A percentile compares a stretch with the other conserved stretches of the same genome.
Conservation (phyloP, 2,797 vertebrate genomes). For the Catharus ustulatus region DNA sequence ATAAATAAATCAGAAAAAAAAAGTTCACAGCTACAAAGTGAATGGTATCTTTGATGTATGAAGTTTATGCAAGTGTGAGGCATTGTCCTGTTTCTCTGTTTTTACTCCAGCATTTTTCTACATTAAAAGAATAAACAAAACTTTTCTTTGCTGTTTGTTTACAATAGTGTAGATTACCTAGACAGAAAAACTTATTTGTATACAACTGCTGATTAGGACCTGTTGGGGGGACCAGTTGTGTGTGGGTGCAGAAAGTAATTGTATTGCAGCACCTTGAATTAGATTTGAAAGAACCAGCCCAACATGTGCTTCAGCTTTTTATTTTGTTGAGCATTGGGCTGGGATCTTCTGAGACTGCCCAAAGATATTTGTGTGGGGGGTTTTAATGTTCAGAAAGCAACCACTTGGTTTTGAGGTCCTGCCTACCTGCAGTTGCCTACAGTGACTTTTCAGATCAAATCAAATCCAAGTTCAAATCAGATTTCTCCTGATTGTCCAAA, state of each 20-base stretch:
- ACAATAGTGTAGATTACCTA: neutral
- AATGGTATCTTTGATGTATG: neutral
- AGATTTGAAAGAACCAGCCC: neutral
- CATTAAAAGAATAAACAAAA: neutral
- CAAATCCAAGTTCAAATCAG: neutral
- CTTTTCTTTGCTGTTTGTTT: neutral
- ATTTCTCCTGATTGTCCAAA: neutral
- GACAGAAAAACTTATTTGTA: neutral
- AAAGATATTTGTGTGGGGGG: fast-evolving
- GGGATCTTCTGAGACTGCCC: neutral
- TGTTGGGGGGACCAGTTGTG: neutral
- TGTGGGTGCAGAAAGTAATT: neutral
- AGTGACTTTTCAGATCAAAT: neutral
- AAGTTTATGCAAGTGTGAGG: neutral
- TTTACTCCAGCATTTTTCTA: neutral
- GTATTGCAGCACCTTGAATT: neutral
- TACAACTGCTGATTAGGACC: neutral
- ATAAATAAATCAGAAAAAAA: neutral
- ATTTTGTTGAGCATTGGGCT: neutral
- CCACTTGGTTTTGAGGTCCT: neutral
- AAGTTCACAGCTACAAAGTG: neutral
- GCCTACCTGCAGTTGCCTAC: neutral
- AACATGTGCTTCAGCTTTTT: neutral
- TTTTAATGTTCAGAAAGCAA: neutral
- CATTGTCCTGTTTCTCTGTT: neutral